These are phyloP conservation scores for Nowickia ferox DNA, from an alignment of 2,888 invertebrate species.

Conservation along the genomic window DNA sequence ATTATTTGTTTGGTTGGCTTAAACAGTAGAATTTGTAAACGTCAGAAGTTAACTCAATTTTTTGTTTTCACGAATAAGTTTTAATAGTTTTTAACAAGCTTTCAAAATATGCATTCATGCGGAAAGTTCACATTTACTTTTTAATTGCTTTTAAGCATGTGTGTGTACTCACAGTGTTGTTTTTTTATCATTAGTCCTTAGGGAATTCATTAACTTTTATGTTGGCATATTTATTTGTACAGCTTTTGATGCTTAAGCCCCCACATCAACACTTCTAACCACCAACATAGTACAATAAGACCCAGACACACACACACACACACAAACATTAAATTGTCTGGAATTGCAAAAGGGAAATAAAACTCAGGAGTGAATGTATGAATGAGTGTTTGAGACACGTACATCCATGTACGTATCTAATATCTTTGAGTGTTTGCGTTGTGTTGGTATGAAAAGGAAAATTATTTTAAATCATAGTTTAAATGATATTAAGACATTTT, in stretches of 20 bases:
- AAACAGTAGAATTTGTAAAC: too few relatives aligned
- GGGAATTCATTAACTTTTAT: conserved; percentile 44
- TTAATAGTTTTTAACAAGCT: neutral
- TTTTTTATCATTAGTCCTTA: conserved; percentile 1
- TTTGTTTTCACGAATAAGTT: neutral
- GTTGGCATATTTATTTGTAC: conserved; percentile 50
- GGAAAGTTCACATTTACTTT: neutral
- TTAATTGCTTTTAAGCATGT: conserved; percentile 8
- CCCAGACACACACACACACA: neutral
- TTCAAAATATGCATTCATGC: neutral
- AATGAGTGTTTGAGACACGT: neutral
- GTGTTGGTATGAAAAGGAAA: conserved; percentile 4
- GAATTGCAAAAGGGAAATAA: neutral
- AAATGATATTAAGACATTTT: conserved; percentile 47
- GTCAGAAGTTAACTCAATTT: neutral
- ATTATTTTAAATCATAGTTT: conserved; percentile 41
- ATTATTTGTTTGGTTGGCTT: too few relatives aligned
- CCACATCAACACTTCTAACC: conserved; percentile 31
- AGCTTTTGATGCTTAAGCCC: conserved; percentile 30
- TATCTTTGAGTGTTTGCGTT: neutral
- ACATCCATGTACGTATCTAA: neutral
- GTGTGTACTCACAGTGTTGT: neutral
- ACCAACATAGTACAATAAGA: neutral
- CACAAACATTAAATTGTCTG: neutral
- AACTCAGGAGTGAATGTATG: neutral